Percentiles rank a stretch among this genome's conserved stretches.
Evolutionary conservation across 1,140 invertebrate species (phyloP).

Genomic region (Drosophila mayri): DNA sequence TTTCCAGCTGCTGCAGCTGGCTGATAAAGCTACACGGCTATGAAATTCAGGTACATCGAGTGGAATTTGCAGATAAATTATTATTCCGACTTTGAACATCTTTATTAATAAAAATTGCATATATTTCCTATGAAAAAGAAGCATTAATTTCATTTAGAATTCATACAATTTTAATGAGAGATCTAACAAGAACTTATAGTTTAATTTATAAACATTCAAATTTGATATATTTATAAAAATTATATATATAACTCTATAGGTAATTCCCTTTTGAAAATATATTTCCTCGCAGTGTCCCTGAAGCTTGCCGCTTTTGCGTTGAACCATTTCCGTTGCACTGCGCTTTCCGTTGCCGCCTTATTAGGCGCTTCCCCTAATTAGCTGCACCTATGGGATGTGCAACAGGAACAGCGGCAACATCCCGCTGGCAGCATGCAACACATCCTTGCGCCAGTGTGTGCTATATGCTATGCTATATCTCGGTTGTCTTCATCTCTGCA

Average conservation of each 20-base stretch:
- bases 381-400: constrained; percentile 40
- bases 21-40: constrained; percentile 42
- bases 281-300: constrained; percentile 8
- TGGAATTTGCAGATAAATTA: background rate
- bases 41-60: background rate
- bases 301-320: constrained; percentile 15
- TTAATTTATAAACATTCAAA: background rate
- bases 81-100: background rate
- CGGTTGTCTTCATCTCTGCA: constrained; percentile 6
- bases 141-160: no score
- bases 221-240: background rate
- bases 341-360: constrained; percentile 59
- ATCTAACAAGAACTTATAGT: background rate
- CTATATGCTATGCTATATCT: background rate
- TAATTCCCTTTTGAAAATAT: background rate
- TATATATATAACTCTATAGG: background rate
- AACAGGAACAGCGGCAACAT: constrained; percentile 27
- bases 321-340: constrained; percentile 60
- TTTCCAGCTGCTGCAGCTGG: constrained; percentile 25
- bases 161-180: background rate
- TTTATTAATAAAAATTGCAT: no score
- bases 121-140: no score
- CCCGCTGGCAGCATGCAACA: constrained; percentile 1
- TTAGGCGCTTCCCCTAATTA: constrained; percentile 73
- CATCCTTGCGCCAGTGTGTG: background rate